phyloP scores from a whole-genome alignment of 2,797 vertebrate species.

The Falco concolor region DNA sequence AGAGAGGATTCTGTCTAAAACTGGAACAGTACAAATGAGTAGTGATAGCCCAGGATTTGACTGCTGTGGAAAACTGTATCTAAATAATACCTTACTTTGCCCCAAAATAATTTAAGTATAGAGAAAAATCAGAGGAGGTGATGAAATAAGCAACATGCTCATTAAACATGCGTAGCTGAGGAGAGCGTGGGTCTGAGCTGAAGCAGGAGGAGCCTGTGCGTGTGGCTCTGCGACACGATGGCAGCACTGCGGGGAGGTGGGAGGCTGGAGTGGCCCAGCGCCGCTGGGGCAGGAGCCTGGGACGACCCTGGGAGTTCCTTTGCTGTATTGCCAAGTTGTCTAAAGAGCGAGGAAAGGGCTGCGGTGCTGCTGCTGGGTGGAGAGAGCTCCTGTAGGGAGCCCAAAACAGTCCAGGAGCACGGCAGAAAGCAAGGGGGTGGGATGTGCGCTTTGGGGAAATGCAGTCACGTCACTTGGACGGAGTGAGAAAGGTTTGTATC shows the following conservation, averaged over 20 bases:
- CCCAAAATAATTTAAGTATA: neutral
- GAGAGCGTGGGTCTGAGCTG: neutral
- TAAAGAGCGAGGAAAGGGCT: neutral
- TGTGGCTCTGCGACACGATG: neutral
- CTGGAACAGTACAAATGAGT: constrained; percentile 24
- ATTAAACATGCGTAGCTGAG: neutral
- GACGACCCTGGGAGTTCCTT: neutral
- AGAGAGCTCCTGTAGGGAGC: neutral
- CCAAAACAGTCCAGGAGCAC: neutral
- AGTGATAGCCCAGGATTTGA: neutral
- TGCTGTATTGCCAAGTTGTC: neutral
- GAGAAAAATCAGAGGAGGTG: neutral
- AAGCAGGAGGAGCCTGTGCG: neutral
- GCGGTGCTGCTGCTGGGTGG: neutral
- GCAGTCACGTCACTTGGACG: neutral
- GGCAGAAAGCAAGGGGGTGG: neutral
- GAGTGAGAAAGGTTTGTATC: neutral
- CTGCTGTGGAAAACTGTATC: neutral
- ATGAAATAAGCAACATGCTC: neutral
- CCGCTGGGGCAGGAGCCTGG: neutral
- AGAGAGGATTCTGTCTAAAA: constrained; percentile 14
- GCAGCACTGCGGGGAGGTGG: neutral
- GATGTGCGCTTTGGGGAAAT: neutral
- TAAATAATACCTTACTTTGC: neutral
- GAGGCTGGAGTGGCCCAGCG: neutral